Conservation (phyloP, 2,797 vertebrate species). For the Heteromormyrus szaboi region DNA sequence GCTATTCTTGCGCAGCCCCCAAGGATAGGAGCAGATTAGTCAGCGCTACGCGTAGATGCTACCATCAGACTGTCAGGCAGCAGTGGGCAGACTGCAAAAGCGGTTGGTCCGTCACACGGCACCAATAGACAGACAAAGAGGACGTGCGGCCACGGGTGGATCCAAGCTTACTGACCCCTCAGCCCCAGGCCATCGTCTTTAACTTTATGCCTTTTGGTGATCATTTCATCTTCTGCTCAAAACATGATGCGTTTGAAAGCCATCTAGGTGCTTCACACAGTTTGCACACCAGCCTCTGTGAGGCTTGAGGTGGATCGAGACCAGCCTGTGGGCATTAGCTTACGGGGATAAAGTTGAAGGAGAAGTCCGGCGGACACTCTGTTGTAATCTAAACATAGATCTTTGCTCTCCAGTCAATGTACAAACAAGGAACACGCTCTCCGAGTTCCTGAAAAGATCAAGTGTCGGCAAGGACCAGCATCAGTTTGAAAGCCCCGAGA, state of each 20-base stretch:
- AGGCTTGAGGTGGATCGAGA: neutral
- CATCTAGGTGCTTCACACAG: conserved; percentile 25
- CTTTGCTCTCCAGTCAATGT: neutral
- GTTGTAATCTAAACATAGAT: neutral
- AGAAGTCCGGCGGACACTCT: neutral
- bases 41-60: conserved; percentile 6
- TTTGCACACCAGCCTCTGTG: conserved; percentile 12
- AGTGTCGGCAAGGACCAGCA: neutral
- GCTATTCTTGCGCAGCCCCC: conserved; percentile 41
- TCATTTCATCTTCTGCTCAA: no score
- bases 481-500: neutral
- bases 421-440: neutral
- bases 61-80: neutral
- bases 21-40: conserved; percentile 36
- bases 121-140: neutral
- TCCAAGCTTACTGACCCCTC: neutral
- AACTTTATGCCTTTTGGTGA: no score
- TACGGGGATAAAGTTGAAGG: neutral
- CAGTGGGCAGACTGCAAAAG: neutral
- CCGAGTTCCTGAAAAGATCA: neutral
- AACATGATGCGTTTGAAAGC: conserved; percentile 34
- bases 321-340: no score
- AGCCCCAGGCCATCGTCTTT: conserved; percentile 8
- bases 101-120: neutral
- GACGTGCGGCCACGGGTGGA: neutral